Evolutionary conservation across 2,888 invertebrate genomes (phyloP), one percentile per base, ranked within the genome.

Genomic region (Prenolepis imparis): DNA sequence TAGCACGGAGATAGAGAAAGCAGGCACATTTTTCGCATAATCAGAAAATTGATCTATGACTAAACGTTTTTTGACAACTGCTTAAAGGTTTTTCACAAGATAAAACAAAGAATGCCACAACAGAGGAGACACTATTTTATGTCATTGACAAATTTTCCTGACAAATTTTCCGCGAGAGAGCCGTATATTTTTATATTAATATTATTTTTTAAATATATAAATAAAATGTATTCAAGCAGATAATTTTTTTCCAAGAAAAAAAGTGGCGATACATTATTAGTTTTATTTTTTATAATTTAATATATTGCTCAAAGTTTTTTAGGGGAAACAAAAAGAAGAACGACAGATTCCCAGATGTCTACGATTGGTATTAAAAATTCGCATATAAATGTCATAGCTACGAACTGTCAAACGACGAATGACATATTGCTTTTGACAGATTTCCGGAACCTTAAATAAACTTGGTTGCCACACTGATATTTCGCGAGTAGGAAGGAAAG

Each of bases 401-500:
- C 67, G 28, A 63, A 41, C 21, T 67, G 41, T 32, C 41, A 67
- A 41, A n/a, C 11, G 3, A 39, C 3, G 18, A 5, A 28, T 67
- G 28, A 66, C 8, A 48, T 24, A 63, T 74, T 21, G 21, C 18
- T 1, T 59, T 24, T 59, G 18, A 61, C 9, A 66, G 1, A 48
- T 36, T 32, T 59, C n/a, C 9, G 12, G 39, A 41, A 18, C n/a
- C 8, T 57, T 21, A 70, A 59, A 41, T 44, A 21, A 68, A 68
- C 0, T 18, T 18, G 21, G 12, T 15, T 18, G 11, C 6, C 8
- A 5, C 4, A 24, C 3, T 44, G 2, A 70, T 3, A n/a, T 8
- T 74, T 21, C 21, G 21, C 8, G 21, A 55, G 21, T n/a, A 61
- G 72, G 36, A 48, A 78, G 36, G 59, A 78, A 80, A 70, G 72